Evolutionary conservation across 2,797 vertebrate species (phyloP), one percentile per base, ranked within the genome.

Genomic region (Allobates femoralis): DNA sequence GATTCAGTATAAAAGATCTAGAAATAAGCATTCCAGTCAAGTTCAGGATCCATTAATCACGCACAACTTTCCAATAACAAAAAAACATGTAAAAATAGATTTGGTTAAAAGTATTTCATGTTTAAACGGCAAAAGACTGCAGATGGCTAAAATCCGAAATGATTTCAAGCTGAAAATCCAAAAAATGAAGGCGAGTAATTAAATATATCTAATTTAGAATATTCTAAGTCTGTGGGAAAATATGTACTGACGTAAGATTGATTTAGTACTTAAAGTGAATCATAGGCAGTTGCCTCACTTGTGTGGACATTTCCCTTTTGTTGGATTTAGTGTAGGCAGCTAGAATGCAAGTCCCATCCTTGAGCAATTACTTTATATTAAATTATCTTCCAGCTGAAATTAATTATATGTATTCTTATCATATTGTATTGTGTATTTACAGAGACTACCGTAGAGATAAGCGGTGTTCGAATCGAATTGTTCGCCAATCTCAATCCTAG

Each of bases 81-180:
- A 89, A 79, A 90, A 73, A 92, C 88, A 87, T 89, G 88, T 58
- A 91, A 83, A 90, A 76, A 92, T 94, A 91, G 90, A 84, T 88
- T 26, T 90, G 81, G 90, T 92, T 58, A 83, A 79, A 85, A 91
- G 89, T 87, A 91, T 93, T 92, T 89, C 91, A 90, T 91, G 87
- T 91, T 90, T 92, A 91, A 89, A 87, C 91, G 88, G 93, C 90
- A 92, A 90, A 85, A 92, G 32, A 78, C 89, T 92, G 87, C 88
- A 94, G 93, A 94, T 94, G 92, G 90, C 77, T 93, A 91, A 93
- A 93, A 93, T 92, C 90, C 93, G 89, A 88, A 93, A 89, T 90
- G 89, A 86, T 90, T 93, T 83, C 60, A 87, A 83, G 74, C 89
- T 91, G 91, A 91, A 92, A 91, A 91, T 90, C 89, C 71, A 91